These are phyloP conservation scores for Nilaparvata lugens DNA, from an alignment of 1,140 invertebrate genomes.

Conservation along the genomic window DNA sequence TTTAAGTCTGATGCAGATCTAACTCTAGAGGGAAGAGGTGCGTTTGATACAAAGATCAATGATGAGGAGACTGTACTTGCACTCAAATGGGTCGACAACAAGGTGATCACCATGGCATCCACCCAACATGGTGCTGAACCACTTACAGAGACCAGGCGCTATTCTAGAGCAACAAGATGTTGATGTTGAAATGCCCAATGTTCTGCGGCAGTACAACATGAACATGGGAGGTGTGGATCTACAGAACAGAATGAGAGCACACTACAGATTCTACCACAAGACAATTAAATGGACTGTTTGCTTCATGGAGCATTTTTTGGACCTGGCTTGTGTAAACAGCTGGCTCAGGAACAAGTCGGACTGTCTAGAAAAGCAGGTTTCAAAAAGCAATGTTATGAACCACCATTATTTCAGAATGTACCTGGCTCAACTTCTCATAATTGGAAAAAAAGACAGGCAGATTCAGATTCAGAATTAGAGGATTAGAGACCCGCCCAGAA, in stretches of 20 bases:
- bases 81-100: constrained; percentile 12
- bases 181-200: too few relatives aligned
- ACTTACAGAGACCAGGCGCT: neutral
- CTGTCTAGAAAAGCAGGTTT: neutral
- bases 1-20: constrained; percentile 4
- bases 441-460: neutral
- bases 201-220: neutral
- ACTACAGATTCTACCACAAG: constrained; percentile 9
- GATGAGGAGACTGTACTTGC: constrained; percentile 1
- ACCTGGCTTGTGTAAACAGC: constrained; percentile 1
- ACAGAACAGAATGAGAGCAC: neutral
- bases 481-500: constrained; percentile 5
- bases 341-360: constrained; percentile 6
- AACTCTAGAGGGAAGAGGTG: neutral
- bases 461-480: constrained; percentile 1
- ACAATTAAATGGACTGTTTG: constrained; percentile 7
- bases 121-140: neutral
- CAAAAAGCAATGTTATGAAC: constrained; percentile 1
- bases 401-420: constrained; percentile 8
- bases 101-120: constrained; percentile 6
- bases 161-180: neutral
- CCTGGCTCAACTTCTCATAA: too few relatives aligned
- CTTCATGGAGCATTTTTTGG: constrained; percentile 4
- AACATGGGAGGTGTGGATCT: too few relatives aligned
- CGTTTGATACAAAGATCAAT: constrained; percentile 2